phyloP scores from a whole-genome alignment of 2,113 vertebrate species.

The Rhinolophus ferrumequinum region DNA sequence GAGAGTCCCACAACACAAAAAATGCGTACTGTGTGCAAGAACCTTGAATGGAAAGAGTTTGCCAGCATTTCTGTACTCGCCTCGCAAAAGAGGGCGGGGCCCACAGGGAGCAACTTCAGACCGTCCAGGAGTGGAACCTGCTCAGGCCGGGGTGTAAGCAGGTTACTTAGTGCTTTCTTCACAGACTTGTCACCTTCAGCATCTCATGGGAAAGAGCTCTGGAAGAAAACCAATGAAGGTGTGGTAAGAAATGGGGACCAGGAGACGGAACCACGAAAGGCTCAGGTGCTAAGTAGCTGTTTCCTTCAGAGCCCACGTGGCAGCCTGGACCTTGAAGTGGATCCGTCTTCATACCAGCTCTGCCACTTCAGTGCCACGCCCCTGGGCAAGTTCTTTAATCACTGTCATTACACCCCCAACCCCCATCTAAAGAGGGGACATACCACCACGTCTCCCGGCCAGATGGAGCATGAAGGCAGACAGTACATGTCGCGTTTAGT shows the following conservation, averaged over 20 bases:
- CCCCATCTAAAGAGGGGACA: neutral
- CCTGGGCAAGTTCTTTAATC: neutral
- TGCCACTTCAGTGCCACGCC: neutral
- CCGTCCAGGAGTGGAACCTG: neutral
- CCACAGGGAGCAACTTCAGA: neutral
- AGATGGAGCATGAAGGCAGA: too few relatives aligned
- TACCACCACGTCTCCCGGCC: too few relatives aligned
- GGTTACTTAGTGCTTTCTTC: neutral
- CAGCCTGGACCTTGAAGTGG: neutral
- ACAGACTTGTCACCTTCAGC: neutral
- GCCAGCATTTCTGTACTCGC: constrained; percentile 32
- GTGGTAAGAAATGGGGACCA: neutral
- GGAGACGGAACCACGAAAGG: neutral
- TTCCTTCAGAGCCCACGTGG: accelerated
- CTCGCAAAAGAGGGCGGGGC: neutral
- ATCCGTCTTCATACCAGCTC: neutral
- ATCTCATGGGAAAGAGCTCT: neutral
- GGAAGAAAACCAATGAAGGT: neutral
- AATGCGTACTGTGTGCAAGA: neutral
- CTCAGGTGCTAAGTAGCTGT: neutral
- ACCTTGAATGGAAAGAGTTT: constrained; percentile 36
- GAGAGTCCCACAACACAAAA: constrained; percentile 19
- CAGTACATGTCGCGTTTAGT: neutral
- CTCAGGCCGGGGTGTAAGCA: neutral
- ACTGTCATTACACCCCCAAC: neutral